These are phyloP conservation scores for Gastrophryne carolinensis DNA, from an alignment of 2,797 vertebrate species.

Conservation along the genomic window DNA sequence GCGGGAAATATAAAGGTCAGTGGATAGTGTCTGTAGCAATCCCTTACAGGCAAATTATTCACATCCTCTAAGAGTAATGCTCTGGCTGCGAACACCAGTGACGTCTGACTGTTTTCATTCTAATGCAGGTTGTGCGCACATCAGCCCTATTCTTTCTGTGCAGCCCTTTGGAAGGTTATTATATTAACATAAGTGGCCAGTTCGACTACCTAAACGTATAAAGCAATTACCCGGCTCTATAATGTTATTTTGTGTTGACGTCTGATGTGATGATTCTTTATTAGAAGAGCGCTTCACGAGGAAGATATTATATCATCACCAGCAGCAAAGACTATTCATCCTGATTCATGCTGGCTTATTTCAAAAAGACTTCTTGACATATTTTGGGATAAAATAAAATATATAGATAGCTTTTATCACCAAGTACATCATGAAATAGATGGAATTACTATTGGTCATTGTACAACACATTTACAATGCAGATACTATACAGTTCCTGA, in stretches of 20 bases:
- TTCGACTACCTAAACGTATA: neutral
- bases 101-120: neutral
- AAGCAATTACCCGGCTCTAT: neutral
- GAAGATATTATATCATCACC: neutral
- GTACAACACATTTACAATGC: too few species aligned
- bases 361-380: too few species aligned
- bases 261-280: neutral
- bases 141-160: neutral
- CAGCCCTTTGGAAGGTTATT: neutral
- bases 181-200: neutral
- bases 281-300: neutral
- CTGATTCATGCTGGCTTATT: too few species aligned
- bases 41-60: neutral
- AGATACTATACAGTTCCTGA: too few species aligned
- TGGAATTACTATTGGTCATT: too few species aligned
- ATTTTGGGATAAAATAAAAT: too few species aligned
- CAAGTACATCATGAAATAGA: too few species aligned
- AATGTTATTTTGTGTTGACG: neutral
- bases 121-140: neutral
- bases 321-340: too few species aligned
- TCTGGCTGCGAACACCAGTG: neutral
- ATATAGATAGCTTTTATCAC: too few species aligned
- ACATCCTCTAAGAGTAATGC: neutral
- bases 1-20: neutral
- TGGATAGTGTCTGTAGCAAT: neutral